phyloP scores from a whole-genome alignment of 2,888 invertebrate genomes.

The Stramonita haemastoma region DNA sequence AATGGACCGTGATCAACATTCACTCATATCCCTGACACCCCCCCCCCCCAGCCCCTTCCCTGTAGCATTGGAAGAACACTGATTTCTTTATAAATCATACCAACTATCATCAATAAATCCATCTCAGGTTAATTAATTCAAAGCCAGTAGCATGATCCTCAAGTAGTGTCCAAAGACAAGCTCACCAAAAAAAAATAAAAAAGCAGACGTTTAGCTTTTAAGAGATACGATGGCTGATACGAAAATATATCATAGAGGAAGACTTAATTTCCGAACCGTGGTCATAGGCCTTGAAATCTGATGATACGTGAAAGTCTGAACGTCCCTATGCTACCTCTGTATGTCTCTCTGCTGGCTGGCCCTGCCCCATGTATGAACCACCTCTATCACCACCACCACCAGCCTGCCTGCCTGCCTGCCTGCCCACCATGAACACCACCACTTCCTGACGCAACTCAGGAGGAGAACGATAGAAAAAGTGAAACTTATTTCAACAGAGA shows the following conservation, averaged over 20 bases:
- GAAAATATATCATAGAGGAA: background rate
- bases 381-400: too few relatives aligned
- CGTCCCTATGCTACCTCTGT: too few relatives aligned
- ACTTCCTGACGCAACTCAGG: too few relatives aligned
- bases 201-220: background rate
- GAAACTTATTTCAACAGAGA: too few relatives aligned
- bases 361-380: too few relatives aligned
- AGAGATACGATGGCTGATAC: background rate
- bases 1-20: background rate
- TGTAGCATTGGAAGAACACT: background rate
- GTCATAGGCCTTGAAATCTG: too few relatives aligned
- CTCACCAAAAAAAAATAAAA: background rate
- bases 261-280: background rate
- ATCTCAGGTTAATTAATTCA: background rate
- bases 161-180: background rate
- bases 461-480: too few relatives aligned
- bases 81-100: background rate
- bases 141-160: background rate
- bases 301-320: too few relatives aligned
- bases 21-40: background rate
- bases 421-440: too few relatives aligned
- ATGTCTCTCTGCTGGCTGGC: too few relatives aligned
- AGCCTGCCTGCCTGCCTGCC: too few relatives aligned
- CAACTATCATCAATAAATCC: background rate
- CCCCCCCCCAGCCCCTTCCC: background rate